These are phyloP conservation scores for Festucalex cinctus DNA, from an alignment of 2,113 vertebrate genomes.

Conservation along the genomic window DNA sequence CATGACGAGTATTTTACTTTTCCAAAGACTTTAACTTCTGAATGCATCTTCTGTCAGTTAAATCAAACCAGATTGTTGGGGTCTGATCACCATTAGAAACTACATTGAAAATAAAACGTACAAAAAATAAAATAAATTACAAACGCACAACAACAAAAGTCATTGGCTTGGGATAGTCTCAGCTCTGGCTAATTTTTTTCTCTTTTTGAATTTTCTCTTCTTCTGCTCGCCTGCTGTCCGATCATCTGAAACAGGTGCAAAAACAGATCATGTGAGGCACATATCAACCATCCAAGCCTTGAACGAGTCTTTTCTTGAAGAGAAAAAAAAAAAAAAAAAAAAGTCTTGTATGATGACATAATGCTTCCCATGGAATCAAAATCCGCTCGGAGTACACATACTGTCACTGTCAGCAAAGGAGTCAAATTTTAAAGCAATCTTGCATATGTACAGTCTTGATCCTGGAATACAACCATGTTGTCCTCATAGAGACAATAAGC, in stretches of 20 bases:
- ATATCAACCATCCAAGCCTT: constrained; percentile 35
- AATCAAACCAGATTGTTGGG: constrained; percentile 22
- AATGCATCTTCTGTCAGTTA: constrained; percentile 31
- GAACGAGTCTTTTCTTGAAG: constrained; percentile 14
- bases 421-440: constrained; percentile 43
- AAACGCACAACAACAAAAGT: constrained; percentile 10
- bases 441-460: constrained; percentile 20
- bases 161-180: constrained; percentile 23
- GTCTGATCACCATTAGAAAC: constrained; percentile 48
- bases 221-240: constrained; percentile 21
- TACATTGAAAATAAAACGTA: constrained; percentile 22
- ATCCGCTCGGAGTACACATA: constrained; percentile 43
- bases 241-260: constrained; percentile 25
- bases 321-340: constrained; percentile 13
- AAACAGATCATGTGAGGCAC: constrained; percentile 46
- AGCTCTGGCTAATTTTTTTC: constrained; percentile 11
- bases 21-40: constrained; percentile 14
- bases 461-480: constrained; percentile 9
- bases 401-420: constrained; percentile 23
- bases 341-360: constrained; percentile 13
- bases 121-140: constrained; percentile 17
- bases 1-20: constrained; percentile 10
- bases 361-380: constrained; percentile 35
- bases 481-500: constrained; percentile 36
- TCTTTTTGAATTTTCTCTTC: constrained; percentile 5